A percentile compares a stretch with the other conserved stretches of the same genome.
Conservation (phyloP, 2,888 invertebrate species). For the Osmoderma eremita region DNA sequence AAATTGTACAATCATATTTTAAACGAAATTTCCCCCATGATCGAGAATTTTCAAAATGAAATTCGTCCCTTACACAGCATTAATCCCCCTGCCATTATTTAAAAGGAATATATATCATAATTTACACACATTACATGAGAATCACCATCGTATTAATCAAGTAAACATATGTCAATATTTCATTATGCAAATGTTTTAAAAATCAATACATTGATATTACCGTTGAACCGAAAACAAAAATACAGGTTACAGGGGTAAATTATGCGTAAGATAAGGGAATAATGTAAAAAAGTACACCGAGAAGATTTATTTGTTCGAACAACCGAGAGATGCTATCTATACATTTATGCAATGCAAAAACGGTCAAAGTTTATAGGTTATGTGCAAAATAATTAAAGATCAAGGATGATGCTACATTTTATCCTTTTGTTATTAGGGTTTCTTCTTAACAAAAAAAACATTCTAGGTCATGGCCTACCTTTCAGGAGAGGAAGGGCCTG, state of each 20-base stretch:
- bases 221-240: constrained; percentile 29
- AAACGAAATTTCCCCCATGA: no score
- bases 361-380: constrained; percentile 45
- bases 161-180: constrained; percentile 30
- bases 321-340: constrained; percentile 30
- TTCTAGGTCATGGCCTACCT: constrained; percentile 73
- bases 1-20: background rate
- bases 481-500: constrained; percentile 95
- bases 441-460: constrained; percentile 9
- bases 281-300: constrained; percentile 21
- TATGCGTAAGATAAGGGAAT: constrained; percentile 6
- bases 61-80: background rate
- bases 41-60: background rate
- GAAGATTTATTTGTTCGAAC: constrained; percentile 8
- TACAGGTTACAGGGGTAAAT: constrained; percentile 5
- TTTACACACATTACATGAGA: background rate
- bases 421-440: constrained; percentile 28
- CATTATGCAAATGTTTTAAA: constrained; percentile 29
- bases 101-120: background rate
- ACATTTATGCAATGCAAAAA: constrained; percentile 19
- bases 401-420: constrained; percentile 36
- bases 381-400: constrained; percentile 42
- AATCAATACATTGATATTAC: constrained; percentile 35
- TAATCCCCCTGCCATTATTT: background rate
- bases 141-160: constrained; percentile 4